A percentile compares a stretch with the other conserved stretches of the same genome.
Evolutionary conservation across 2,888 invertebrate species (phyloP).

Genomic region (Drosophila lutescens): DNA sequence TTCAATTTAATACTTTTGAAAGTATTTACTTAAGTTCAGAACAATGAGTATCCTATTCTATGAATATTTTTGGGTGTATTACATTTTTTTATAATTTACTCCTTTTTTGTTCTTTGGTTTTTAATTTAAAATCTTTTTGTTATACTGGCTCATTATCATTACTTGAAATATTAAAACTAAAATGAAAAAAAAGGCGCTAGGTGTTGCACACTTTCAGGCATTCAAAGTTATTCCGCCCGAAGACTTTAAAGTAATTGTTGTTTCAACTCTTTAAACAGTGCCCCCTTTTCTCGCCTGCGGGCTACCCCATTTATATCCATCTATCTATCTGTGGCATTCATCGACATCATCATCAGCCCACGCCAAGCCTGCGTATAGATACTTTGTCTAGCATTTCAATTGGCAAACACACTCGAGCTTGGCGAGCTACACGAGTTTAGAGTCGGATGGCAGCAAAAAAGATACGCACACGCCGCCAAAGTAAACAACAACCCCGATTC

Average conservation of each 20-base stretch:
- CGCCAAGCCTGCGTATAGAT: constrained; percentile 53
- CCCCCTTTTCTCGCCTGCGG: constrained; percentile 11
- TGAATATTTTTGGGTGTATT: too few relatives aligned
- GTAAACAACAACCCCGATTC: constrained; percentile 61
- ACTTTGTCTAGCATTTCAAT: constrained; percentile 81
- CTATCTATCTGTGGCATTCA: constrained; percentile 45
- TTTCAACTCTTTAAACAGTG: constrained; percentile 12
- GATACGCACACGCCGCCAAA: constrained; percentile 68
- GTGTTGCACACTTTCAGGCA: constrained; percentile 4
- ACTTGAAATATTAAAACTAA: too few relatives aligned
- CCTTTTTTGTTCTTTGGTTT: too few relatives aligned
- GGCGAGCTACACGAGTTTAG: constrained; percentile 56
- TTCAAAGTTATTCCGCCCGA: background rate
- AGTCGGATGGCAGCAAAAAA: constrained; percentile 37
- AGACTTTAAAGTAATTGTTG: constrained; percentile 8
- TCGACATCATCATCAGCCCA: constrained; percentile 35
- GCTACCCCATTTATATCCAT: constrained; percentile 20
- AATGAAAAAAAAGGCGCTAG: too few relatives aligned
- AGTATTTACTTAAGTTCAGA: too few relatives aligned
- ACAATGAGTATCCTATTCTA: too few relatives aligned
- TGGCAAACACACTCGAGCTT: constrained; percentile 74
- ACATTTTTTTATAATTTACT: too few relatives aligned
- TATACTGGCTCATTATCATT: too few relatives aligned
- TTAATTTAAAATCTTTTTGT: too few relatives aligned
- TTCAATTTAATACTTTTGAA: too few relatives aligned